Percentiles rank a stretch among this genome's conserved stretches.
These are phyloP conservation scores for Ifrita kowaldi DNA, from an alignment of 2,113 vertebrate genomes.

Conservation along the genomic window DNA sequence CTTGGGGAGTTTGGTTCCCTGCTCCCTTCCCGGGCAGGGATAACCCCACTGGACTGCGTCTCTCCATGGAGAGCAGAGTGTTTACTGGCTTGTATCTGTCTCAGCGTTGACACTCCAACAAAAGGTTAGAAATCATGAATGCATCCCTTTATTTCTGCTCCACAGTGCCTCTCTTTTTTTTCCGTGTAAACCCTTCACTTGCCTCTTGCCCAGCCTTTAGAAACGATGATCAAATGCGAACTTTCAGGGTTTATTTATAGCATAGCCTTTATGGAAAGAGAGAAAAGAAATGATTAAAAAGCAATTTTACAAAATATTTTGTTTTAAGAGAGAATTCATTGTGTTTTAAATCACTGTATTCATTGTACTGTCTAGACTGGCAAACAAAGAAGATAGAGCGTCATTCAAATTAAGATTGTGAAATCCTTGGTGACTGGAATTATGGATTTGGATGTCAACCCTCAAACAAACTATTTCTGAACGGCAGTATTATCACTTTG, in stretches of 20 bases:
- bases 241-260: conserved; percentile 80
- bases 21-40: conserved; percentile 8
- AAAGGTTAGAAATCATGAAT: conserved; percentile 74
- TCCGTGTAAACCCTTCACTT: conserved; percentile 69
- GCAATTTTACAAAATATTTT: conserved; percentile 77
- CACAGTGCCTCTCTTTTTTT: conserved; percentile 74
- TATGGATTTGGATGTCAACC: conserved; percentile 66
- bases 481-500: conserved; percentile 65
- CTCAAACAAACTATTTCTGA: conserved; percentile 71
- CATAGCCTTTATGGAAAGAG: conserved; percentile 65
- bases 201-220: conserved; percentile 71
- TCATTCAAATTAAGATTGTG: conserved; percentile 67
- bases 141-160: conserved; percentile 61
- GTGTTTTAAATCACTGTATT: conserved; percentile 70
- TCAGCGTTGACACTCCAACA: conserved; percentile 54
- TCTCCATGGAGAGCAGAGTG: conserved; percentile 51
- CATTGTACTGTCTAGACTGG: conserved; percentile 75
- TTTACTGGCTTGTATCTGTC: conserved; percentile 66
- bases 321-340: conserved; percentile 78
- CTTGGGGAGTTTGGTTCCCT: background rate
- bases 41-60: background rate
- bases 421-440: conserved; percentile 64
- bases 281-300: conserved; percentile 80
- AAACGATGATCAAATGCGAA: conserved; percentile 74
- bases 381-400: conserved; percentile 68